These are phyloP conservation scores for Pangasius mekongensis DNA, from an alignment of 2,797 vertebrate genomes.

Conservation along the genomic window DNA sequence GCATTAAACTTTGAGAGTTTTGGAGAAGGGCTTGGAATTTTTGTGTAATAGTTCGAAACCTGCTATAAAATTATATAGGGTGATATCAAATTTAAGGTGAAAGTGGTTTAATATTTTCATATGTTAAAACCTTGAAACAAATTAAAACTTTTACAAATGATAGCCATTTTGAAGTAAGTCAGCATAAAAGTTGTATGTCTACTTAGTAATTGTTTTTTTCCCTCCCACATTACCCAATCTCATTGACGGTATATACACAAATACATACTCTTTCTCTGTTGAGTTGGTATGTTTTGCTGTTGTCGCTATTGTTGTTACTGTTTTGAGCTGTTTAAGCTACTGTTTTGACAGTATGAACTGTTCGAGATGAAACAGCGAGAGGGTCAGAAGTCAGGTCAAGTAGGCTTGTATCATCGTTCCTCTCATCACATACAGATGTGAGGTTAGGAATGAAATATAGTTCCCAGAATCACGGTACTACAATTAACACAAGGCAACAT, in stretches of 20 bases:
- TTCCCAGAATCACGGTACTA: not conserved
- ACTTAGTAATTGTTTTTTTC: not conserved
- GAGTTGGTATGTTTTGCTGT: not conserved
- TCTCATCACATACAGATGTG: not conserved
- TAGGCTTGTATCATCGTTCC: not conserved
- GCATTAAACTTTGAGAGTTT: not conserved
- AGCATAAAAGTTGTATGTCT: not conserved
- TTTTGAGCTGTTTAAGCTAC: not conserved
- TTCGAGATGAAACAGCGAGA: conserved; percentile 73
- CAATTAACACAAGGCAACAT: not conserved
- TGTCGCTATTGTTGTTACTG: not conserved
- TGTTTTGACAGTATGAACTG: conserved; percentile 71
- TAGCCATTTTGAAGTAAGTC: not conserved
- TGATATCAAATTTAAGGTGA: not conserved
- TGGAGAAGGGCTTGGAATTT: not conserved
- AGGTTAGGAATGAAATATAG: not conserved
- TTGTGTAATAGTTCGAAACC: not conserved
- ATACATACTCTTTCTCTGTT: not conserved
- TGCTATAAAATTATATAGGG: not conserved
- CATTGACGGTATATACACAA: not conserved
- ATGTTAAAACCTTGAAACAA: not conserved
- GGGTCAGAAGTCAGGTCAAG: conserved; percentile 59
- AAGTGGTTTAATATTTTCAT: not conserved
- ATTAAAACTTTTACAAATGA: not conserved
- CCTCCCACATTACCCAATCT: not conserved